A percentile compares a stretch with the other conserved stretches of the same genome.
These are phyloP conservation scores for Epinephelus moara DNA, from an alignment of 2,113 vertebrate species.

Conservation along the genomic window DNA sequence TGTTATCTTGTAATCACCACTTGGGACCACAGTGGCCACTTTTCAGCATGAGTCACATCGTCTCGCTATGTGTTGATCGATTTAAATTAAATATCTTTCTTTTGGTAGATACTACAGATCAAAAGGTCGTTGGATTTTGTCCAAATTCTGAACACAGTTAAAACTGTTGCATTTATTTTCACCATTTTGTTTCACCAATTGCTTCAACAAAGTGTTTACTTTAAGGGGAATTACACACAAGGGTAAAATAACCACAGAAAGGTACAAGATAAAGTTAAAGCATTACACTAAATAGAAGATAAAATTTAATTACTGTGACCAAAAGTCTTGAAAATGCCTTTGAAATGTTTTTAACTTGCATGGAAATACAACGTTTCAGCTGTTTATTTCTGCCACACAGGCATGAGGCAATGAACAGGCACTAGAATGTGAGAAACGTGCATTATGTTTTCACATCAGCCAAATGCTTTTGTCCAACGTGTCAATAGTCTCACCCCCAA, in stretches of 20 bases:
- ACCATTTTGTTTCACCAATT: not conserved
- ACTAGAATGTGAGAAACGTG: not conserved
- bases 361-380: conserved; percentile 5
- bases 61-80: too few species aligned
- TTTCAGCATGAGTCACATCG: too few species aligned
- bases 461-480: conserved; percentile 7
- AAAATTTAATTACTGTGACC: not conserved
- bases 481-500: not conserved
- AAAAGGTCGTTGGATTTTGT: too few species aligned
- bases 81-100: too few species aligned
- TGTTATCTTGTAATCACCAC: too few species aligned
- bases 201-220: not conserved
- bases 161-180: not conserved
- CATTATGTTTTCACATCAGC: not conserved
- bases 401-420: not conserved
- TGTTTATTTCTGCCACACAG: not conserved
- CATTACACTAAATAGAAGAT: not conserved
- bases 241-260: too few species aligned
- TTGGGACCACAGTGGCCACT: too few species aligned
- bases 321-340: not conserved
- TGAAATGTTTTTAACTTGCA: not conserved
- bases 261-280: not conserved
- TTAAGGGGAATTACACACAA: too few species aligned
- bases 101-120: too few species aligned
- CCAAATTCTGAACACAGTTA: not conserved